Base-by-base conservation (phyloP, 1,140 invertebrate genomes). In the Trachymyrmex cornetzi region DNA sequence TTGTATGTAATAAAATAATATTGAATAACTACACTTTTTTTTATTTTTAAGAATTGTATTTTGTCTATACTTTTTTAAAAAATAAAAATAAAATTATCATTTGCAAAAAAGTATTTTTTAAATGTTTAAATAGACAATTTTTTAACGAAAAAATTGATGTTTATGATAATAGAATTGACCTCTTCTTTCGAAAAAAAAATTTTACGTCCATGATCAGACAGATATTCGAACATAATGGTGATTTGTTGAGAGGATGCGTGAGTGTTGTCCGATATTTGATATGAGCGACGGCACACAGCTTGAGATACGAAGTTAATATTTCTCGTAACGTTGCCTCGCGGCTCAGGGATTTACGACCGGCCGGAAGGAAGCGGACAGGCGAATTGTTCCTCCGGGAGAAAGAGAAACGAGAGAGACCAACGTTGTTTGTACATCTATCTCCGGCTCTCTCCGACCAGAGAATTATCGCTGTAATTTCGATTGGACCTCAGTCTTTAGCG, bases 301-400 rank as follows among this genome's bases (percentile, higher is more conserved):
- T 57, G 77, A 79, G 77, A 81, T 81, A 81, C 55, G 79, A 81
- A 81, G 79, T 81, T 72, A 66, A 81, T 81, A 81, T 19, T 72
- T 72, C 22, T 27, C 66, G 50, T 72, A 71, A 81, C 53, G 30
- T 81, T 34, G 22, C 64, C 11, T 57, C 66, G 48, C 19, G 34
- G 59, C 48, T 38, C n/a, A 24, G n/a, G 34, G 79, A 81, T 81
- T 81, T 81, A 81, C 53, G 66, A 22, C 69, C 79, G 77, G 48
- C n/a, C 30, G 79, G 79, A 81, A 81, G 66, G 79, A 57, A 81
- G 30, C 77, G 30, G 22, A 77, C 75, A 24, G 30, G 79, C 9
- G 50, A 71, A 81, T 81, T 71, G 79, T 72, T 71, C 50, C 48
- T 66, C 66, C 30, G 48, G 48, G 77, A 81, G n/a, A 38, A 71